These are phyloP conservation scores for Rhabdornis inornatus DNA, from an alignment of 2,113 vertebrate genomes.

Conservation along the genomic window DNA sequence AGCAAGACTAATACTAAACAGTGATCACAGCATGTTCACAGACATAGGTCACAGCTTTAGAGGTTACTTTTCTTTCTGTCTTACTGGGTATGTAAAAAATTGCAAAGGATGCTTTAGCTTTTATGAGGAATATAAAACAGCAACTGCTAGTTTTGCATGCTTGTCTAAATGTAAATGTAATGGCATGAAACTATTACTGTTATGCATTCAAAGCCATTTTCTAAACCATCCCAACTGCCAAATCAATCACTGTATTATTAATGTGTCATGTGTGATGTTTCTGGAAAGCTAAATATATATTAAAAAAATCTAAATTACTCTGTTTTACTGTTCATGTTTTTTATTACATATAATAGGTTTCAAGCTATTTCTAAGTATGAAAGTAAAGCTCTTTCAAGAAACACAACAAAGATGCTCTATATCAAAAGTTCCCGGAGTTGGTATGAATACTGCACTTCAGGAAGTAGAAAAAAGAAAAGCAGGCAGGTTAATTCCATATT, in stretches of 20 bases:
- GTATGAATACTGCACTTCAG: not conserved
- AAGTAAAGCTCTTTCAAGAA: not conserved
- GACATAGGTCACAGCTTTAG: not conserved
- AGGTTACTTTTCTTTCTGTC: not conserved
- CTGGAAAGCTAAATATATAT: not conserved
- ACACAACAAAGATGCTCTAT: not conserved
- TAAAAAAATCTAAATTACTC: not conserved
- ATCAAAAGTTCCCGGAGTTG: not conserved
- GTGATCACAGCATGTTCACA: not conserved
- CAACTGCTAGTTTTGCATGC: not conserved
- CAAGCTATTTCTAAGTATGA: not conserved
- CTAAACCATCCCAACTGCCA: not conserved
- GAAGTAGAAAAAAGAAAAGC: not conserved
- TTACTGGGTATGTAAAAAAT: not conserved
- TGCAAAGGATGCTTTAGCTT: not conserved
- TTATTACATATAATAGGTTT: not conserved
- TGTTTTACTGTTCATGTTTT: not conserved
- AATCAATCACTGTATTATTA: not conserved
- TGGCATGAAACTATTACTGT: not conserved
- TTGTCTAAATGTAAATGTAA: conserved; percentile 39
- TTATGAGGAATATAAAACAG: not conserved
- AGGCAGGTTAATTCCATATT: not conserved
- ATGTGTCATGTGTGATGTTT: not conserved
- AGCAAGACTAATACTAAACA: not conserved
- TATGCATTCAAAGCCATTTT: not conserved